Evolutionary conservation across 2,888 invertebrate genomes (phyloP), one percentile per base, ranked within the genome.

Genomic region (Drosophila paranaensis): DNA sequence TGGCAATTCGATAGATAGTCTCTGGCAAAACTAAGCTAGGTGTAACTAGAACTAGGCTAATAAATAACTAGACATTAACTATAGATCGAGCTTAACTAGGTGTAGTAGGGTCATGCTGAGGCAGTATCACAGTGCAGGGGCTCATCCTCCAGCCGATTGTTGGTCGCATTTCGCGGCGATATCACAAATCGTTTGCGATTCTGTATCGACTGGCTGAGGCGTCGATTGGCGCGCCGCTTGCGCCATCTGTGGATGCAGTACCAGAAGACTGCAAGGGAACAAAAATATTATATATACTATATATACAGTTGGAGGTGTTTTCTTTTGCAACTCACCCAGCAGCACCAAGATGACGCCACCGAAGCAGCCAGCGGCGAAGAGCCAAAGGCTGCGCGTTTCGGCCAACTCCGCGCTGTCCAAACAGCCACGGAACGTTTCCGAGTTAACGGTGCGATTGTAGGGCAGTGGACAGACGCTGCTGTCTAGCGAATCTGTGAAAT

Each of bases 51-150:
- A 11, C 56, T 68, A 75, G 16, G 25, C 71, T 66, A 66, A 77
- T 72, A 80, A 80, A 71, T 77, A 69, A 78, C 58, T 73, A 58
- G 51, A 57, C 42, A 65, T 66, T 78, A 74, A 43, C 35, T 57
- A 61, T 40, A 58, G 2, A 48, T 30, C n/a, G 27, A 30, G 3
- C n/a, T 30, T 48, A 27, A 55, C 57, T 58, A 58, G 10, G 6
- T 30, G 30, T 30, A 27, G 11, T 68, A 83, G 54, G 68, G 60
- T 53, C 63, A 43, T 62, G 58, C 46, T 67, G 60, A 74, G 73
- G 76, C 89, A 84, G 76, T 91, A 91, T 91, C 91, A 91, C 91
- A 91, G 89, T 82, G 83, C 74, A 91, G 83, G 68, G 78, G 91
- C 42, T 91, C 81, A 57, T 77, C 82, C 60, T 81, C 90, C 53